Percentiles rank a stretch among this genome's conserved stretches.
Conservation (phyloP, 2,113 vertebrate species). For the Nothocercus julius region DNA sequence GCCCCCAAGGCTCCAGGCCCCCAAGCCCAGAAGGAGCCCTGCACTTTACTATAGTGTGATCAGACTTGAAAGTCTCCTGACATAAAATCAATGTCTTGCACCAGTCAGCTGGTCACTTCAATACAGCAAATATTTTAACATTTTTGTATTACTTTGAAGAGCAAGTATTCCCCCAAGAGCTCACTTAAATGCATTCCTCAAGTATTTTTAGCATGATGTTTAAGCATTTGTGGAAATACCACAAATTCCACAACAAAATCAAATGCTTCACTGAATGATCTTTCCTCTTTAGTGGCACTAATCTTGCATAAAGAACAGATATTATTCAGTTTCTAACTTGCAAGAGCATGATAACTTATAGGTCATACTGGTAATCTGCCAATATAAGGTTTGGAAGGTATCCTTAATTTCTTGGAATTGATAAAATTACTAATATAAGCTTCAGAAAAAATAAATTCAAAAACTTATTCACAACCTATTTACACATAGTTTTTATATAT, state of each 20-base stretch:
- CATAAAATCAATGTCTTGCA: neutral
- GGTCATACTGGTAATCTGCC: too few species aligned
- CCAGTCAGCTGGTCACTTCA: neutral
- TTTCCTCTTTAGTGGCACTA: neutral
- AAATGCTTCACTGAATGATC: neutral
- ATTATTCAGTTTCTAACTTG: neutral
- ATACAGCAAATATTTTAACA: neutral
- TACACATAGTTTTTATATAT: neutral
- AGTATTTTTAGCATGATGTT: neutral
- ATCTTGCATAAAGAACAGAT: neutral
- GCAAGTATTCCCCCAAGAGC: neutral
- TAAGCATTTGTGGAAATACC: neutral
- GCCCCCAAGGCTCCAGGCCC: neutral
- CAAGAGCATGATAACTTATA: neutral
- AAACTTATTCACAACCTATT: neutral
- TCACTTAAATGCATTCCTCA: neutral
- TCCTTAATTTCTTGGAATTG: neutral
- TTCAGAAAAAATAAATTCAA: neutral
- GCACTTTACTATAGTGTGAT: neutral
- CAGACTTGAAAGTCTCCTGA: neutral
- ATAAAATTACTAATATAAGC: neutral
- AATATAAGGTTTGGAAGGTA: neutral
- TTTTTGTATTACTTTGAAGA: neutral
- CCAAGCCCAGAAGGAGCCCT: neutral
- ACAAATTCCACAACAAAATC: neutral